These are phyloP conservation scores for Oryzias javanicus DNA, from an alignment of 2,113 vertebrate species.

Conservation along the genomic window DNA sequence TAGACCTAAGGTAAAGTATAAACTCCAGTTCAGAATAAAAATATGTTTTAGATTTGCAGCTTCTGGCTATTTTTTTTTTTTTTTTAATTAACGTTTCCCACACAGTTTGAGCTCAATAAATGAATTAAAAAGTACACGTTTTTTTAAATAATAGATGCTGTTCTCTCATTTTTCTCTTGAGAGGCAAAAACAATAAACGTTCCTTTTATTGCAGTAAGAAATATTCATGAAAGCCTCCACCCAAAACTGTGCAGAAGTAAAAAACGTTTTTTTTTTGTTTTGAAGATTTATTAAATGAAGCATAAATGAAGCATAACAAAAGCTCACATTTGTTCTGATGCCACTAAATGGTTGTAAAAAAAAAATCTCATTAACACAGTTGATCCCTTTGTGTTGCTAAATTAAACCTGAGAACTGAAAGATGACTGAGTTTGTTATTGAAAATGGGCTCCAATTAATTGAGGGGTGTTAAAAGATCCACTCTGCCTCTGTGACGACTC, in stretches of 20 bases:
- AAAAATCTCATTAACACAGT: constrained; percentile 71
- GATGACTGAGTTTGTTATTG: constrained; percentile 62
- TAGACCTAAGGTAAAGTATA: no score
- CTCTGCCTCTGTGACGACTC: constrained; percentile 53
- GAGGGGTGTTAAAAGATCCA: constrained; percentile 60
- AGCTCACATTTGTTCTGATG: constrained; percentile 63
- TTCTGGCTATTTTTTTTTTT: no score
- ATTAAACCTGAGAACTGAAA: constrained; percentile 64
- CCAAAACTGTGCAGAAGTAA: constrained; percentile 15
- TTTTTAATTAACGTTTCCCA: no score
- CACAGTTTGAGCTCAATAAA: no score
- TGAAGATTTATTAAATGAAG: constrained; percentile 48
- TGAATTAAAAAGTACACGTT: no score
- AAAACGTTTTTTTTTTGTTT: constrained; percentile 6
- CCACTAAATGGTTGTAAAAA: constrained; percentile 53
- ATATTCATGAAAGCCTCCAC: constrained; percentile 42
- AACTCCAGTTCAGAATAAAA: no score
- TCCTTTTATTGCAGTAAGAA: constrained; percentile 53
- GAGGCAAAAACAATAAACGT: constrained; percentile 36
- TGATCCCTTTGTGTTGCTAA: constrained; percentile 64
- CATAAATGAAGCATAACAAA: constrained; percentile 59
- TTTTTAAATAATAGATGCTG: no score
- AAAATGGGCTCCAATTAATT: constrained; percentile 70
- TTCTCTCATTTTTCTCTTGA: constrained; percentile 15
- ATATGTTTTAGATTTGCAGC: no score